phyloP scores from a whole-genome alignment of 2,888 invertebrate species.

The Archaeoteleia sp. region DNA sequence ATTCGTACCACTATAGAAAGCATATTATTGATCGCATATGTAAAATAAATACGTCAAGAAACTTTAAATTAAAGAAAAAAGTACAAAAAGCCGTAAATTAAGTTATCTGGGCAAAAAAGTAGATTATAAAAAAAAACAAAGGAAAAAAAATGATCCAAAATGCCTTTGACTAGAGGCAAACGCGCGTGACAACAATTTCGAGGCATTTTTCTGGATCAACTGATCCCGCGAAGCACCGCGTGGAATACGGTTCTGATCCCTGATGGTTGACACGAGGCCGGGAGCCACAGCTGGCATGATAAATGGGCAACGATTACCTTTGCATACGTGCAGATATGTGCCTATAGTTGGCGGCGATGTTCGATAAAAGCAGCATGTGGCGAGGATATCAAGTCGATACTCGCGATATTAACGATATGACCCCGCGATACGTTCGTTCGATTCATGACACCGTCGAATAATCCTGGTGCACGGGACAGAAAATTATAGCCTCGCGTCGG shows the following conservation, averaged over 20 bases:
- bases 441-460: constrained; percentile 23
- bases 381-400: constrained; percentile 51
- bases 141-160: too few relatives aligned
- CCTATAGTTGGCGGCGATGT: constrained; percentile 33
- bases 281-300: constrained; percentile 63
- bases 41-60: too few relatives aligned
- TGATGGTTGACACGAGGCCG: constrained; percentile 62
- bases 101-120: too few relatives aligned
- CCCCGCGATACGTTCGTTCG: constrained; percentile 31
- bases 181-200: constrained; percentile 26
- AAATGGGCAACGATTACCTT: constrained; percentile 60
- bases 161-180: too few relatives aligned
- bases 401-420: constrained; percentile 54
- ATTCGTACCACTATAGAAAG: too few relatives aligned
- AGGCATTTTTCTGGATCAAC: constrained; percentile 29
- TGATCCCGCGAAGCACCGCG: constrained; percentile 13
- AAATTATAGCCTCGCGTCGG: constrained; percentile 41
- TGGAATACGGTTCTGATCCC: constrained; percentile 36
- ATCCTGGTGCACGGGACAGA: constrained; percentile 1
- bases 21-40: too few relatives aligned
- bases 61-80: too few relatives aligned
- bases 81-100: too few relatives aligned
- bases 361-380: constrained; percentile 46
- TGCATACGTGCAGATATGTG: constrained; percentile 51
- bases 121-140: too few relatives aligned